Conservation (phyloP, 1,140 invertebrate genomes). For the Drosophila kepulauana region DNA sequence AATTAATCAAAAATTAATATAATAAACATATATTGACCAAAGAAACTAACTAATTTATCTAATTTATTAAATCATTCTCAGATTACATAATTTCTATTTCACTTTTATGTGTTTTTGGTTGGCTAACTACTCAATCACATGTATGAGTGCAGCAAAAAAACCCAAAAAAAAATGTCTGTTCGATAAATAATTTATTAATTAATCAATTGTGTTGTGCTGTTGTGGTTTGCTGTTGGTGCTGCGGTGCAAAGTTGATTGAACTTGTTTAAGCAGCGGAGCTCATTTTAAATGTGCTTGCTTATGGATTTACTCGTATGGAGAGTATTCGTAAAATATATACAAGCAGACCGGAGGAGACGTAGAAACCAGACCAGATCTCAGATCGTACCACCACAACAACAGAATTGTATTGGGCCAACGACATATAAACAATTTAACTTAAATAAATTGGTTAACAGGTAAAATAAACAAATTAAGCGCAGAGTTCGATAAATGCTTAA, state of each 20-base stretch:
- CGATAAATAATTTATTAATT: slow-evolving; percentile 77
- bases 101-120: background rate
- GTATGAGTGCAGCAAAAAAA: background rate
- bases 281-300: slow-evolving; percentile 61
- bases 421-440: slow-evolving; percentile 75
- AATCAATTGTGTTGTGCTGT: slow-evolving; percentile 62
- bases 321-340: slow-evolving; percentile 29
- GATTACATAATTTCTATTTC: too few relatives aligned
- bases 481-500: slow-evolving; percentile 70
- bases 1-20: too few relatives aligned
- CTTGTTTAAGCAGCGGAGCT: slow-evolving; percentile 61
- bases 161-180: slow-evolving; percentile 15
- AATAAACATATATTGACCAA: too few relatives aligned
- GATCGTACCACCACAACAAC: slow-evolving; percentile 32
- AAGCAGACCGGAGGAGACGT: slow-evolving; percentile 35
- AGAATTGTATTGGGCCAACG: slow-evolving; percentile 42
- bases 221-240: slow-evolving; percentile 31
- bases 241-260: slow-evolving; percentile 79
- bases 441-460: slow-evolving; percentile 81
- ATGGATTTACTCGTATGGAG: slow-evolving; percentile 34
- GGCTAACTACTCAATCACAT: slow-evolving; percentile 37
- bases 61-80: too few relatives aligned
- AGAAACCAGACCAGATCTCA: slow-evolving; percentile 59
- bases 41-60: too few relatives aligned
- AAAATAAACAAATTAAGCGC: slow-evolving; percentile 78